Base-by-base conservation (phyloP, 2,888 invertebrate species). In the Eubasilissa splendida region DNA sequence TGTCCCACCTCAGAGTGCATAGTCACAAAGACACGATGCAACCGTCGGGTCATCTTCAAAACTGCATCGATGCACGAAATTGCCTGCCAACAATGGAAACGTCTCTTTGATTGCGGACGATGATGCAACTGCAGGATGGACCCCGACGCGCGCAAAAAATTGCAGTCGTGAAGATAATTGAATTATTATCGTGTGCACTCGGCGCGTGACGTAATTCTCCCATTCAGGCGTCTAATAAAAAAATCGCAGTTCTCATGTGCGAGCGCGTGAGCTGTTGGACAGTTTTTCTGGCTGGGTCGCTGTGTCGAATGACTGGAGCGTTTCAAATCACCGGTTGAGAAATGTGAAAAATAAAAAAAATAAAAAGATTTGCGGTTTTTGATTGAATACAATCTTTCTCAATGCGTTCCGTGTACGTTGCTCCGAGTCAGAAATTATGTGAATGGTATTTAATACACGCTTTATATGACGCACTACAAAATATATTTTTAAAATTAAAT, bases 111-210 rank as follows among this genome's bases (percentile, higher is more conserved):
- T 42, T 42, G 42, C 42, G 42, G 3, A 42, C 42, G 3, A 22
- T 63, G 22, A 63, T 10, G 33, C 33, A 63, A 63, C 12, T 1
- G 63, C 63, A 63, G 63, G 63, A 63, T 33, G 63, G 33, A 63
- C 63, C 33, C 12, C 42, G 33, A 63, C 33, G 60, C 22, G 33
- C 31, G 60, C 60, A 63, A 63, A 63, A 63, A 63, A 63, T 10
- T 63, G 63, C 63, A 63, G 31, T 63, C 31, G 63, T 63, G 42
- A 12, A 33, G 63, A 63, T 11, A 63, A 33, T 63, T 63, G 63
- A 63, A 42, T 42, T 42, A 42, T 63, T 31, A 11, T 12, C 5
- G 33, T 33, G 31, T 63, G 31, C 63, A 12, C 31, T 22, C 10
- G 63, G 42, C 42, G 42, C 7, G 42, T 42, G 42, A 42, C 7